Evolutionary conservation across 2,113 vertebrate genomes (phyloP).

Genomic region (Takifugu flavidus): DNA sequence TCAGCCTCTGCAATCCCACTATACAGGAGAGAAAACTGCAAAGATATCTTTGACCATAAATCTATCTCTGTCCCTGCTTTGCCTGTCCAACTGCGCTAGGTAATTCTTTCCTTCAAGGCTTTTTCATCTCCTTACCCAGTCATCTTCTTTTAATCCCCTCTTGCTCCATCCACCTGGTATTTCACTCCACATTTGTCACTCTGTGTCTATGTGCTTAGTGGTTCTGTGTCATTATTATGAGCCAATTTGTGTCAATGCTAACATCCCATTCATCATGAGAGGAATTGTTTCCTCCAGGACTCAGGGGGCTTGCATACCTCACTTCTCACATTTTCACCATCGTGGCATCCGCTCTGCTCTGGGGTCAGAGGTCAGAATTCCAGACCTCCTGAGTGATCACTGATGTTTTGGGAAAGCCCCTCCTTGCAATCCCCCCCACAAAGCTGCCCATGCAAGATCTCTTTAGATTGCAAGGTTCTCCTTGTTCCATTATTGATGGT

Average conservation of each 20-base stretch:
- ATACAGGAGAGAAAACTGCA: conserved; percentile 59
- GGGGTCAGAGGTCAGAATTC: conserved; percentile 75
- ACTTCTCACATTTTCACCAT: conserved; percentile 73
- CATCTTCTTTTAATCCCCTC: conserved; percentile 16
- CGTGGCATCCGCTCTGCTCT: conserved; percentile 68
- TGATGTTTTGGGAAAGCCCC: conserved; percentile 48
- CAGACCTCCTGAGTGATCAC: conserved; percentile 76
- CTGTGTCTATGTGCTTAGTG: conserved; percentile 57
- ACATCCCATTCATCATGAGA: conserved; percentile 78
- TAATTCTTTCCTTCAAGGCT: conserved; percentile 49
- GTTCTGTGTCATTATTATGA: conserved; percentile 78
- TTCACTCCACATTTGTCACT: conserved; percentile 49
- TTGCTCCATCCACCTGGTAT: conserved; percentile 32
- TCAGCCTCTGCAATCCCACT: conserved; percentile 45
- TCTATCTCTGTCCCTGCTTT: conserved; percentile 40
- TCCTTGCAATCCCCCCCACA: conserved; percentile 8
- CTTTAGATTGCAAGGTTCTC: conserved; percentile 18
- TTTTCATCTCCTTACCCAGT: conserved; percentile 20
- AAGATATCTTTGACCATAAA: conserved; percentile 58
- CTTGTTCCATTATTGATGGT: neutral
- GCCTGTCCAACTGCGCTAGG: conserved; percentile 54
- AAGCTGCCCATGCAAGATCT: conserved; percentile 8
- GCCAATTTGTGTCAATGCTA: conserved; percentile 78
- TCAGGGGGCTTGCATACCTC: conserved; percentile 64
- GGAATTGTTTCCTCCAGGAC: conserved; percentile 69